Percentiles rank a stretch among this genome's conserved stretches.
These are phyloP conservation scores for Cephus pygmeus DNA, from an alignment of 2,888 invertebrate species.

Conservation along the genomic window DNA sequence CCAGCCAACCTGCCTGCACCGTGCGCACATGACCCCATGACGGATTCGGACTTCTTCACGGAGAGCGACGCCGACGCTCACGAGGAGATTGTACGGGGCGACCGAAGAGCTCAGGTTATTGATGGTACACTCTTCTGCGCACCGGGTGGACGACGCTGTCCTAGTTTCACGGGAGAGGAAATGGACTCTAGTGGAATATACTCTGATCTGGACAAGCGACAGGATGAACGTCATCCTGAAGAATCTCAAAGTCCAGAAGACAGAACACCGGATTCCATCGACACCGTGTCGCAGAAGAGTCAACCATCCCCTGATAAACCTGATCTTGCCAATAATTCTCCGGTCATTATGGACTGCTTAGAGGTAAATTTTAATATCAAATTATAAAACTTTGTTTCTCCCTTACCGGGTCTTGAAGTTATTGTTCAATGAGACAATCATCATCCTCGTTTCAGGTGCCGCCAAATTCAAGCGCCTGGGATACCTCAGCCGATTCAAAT, in stretches of 20 bases:
- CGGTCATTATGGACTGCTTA: constrained; percentile 47
- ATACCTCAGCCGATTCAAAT: constrained; percentile 41
- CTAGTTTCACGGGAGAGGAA: constrained; percentile 73
- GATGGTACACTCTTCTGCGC: constrained; percentile 88
- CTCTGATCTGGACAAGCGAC: constrained; percentile 84
- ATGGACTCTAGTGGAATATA: constrained; percentile 93
- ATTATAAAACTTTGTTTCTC: not conserved
- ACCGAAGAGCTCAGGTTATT: constrained; percentile 83
- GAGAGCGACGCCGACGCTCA: constrained; percentile 91
- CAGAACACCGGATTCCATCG: constrained; percentile 75
- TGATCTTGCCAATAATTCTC: constrained; percentile 59
- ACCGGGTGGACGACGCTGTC: constrained; percentile 58
- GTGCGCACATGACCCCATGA: constrained; percentile 85
- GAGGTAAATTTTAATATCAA: constrained; percentile 36
- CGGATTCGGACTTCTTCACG: constrained; percentile 91
- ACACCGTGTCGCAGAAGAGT: constrained; percentile 70
- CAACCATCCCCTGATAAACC: constrained; percentile 58
- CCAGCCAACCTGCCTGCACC: constrained; percentile 67
- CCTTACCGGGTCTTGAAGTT: not conserved
- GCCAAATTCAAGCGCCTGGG: constrained; percentile 29
- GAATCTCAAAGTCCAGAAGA: constrained; percentile 63
- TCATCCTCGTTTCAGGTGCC: constrained; percentile 28
- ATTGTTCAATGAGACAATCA: not conserved
- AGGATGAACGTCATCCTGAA: constrained; percentile 70
- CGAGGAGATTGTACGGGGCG: constrained; percentile 77